phyloP scores from a whole-genome alignment of 2,113 vertebrate genomes.

The Rhinoptilus africanus region DNA sequence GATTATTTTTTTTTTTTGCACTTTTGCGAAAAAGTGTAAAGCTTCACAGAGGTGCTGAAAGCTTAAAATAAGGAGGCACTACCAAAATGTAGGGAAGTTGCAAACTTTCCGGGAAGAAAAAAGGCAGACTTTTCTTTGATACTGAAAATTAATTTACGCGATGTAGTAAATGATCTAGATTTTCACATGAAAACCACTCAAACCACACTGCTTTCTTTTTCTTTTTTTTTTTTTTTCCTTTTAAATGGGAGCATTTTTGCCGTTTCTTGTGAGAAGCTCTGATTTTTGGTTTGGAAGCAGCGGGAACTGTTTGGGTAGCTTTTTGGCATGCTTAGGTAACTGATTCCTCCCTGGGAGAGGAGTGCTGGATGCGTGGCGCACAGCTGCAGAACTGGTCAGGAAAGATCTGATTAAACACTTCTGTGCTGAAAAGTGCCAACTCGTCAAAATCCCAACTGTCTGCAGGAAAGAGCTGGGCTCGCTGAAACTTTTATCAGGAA shows the following conservation, averaged over 20 bases:
- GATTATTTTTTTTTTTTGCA: not conserved
- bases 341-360: not conserved
- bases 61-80: not conserved
- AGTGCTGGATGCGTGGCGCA: not conserved
- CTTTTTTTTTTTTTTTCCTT: not conserved
- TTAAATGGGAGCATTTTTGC: not conserved
- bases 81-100: not conserved
- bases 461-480: not conserved
- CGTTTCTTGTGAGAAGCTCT: not conserved
- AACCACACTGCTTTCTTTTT: fast-evolving
- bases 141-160: not conserved
- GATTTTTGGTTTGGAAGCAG: not conserved
- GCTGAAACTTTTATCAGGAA: not conserved
- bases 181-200: not conserved
- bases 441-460: conserved; percentile 9
- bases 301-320: fast-evolving
- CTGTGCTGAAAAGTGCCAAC: not conserved
- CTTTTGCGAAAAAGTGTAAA: not conserved
- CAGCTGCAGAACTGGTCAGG: conserved; percentile 63
- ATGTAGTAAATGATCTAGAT: not conserved
- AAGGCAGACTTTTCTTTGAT: not conserved
- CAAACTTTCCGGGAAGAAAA: not conserved
- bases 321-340: fast-evolving
- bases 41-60: not conserved
- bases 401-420: conserved; percentile 46